Conservation (phyloP, 1,140 invertebrate species). For the Teleogryllus occipitalis region DNA sequence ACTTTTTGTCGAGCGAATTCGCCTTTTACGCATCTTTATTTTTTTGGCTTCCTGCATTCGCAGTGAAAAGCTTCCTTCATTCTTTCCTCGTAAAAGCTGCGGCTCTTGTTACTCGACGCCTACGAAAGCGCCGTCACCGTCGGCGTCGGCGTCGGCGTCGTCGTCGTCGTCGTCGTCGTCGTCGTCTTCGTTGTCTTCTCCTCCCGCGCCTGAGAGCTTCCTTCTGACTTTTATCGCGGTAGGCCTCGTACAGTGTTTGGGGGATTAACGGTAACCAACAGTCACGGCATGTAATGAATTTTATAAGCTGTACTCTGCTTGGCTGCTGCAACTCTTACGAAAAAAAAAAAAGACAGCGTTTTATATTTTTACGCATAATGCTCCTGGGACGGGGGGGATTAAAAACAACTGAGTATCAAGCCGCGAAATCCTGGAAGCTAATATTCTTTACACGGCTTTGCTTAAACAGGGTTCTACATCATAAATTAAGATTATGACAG, state of each 20-base stretch:
- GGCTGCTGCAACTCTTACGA: background rate
- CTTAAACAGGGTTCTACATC: conserved; percentile 1
- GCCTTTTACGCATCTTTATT: no score
- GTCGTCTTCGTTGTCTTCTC: no score
- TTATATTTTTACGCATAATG: conserved; percentile 6
- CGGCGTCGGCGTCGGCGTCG: no score
- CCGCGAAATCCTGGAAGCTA: background rate
- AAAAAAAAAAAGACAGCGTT: background rate
- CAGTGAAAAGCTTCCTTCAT: no score
- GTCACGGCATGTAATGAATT: background rate
- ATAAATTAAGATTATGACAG: conserved; percentile 6
- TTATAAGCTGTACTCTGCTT: background rate
- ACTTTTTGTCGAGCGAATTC: no score
- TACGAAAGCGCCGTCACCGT: no score
- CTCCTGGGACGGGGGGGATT: background rate
- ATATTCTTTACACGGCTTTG: conserved; percentile 1
- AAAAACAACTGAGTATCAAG: conserved; percentile 5
- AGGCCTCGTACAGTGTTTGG: background rate
- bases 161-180: no score
- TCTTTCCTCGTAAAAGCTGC: no score
- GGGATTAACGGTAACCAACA: background rate
- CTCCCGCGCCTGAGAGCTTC: background rate
- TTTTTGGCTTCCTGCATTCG: no score
- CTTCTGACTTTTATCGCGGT: background rate
- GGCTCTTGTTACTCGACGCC: no score